A percentile compares a stretch with the other conserved stretches of the same genome.
Conservation (phyloP, 2,113 vertebrate genomes). For the Callithrix jacchus region DNA sequence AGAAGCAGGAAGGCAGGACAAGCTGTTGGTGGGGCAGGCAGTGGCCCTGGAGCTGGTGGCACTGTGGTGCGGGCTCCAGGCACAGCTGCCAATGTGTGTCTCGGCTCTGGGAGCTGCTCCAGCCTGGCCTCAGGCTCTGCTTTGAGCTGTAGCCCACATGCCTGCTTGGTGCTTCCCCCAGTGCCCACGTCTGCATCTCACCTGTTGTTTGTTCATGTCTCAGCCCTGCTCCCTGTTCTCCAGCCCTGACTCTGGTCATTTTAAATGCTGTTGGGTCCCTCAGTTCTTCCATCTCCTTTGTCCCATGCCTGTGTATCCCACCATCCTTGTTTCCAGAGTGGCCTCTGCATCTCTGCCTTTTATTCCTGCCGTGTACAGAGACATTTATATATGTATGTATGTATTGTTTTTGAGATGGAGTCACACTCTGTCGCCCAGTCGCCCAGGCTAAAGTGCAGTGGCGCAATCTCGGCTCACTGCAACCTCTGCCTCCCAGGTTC, state of each 20-base stretch:
- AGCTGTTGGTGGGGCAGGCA: background rate
- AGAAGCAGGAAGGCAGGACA: background rate
- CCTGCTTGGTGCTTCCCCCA: background rate
- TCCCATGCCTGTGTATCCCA: rapidly evolving
- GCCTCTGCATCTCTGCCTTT: too few species aligned
- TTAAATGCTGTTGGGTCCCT: background rate
- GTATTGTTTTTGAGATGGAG: too few species aligned
- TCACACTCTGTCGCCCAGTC: too few species aligned
- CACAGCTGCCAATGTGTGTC: too few species aligned
- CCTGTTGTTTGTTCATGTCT: background rate
- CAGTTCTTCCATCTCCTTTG: too few species aligned
- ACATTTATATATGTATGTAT: too few species aligned
- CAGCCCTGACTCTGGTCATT: too few species aligned
- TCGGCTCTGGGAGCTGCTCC: background rate
- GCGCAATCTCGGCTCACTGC: too few species aligned
- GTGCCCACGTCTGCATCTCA: background rate
- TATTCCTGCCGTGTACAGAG: background rate
- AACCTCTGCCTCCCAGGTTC: too few species aligned
- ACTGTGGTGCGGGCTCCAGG: background rate
- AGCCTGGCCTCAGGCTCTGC: background rate
- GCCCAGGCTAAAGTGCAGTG: too few species aligned
- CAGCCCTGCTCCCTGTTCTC: rapidly evolving
- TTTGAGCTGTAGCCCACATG: background rate
- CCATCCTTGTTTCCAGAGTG: background rate
- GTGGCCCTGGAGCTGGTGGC: background rate